Percentiles rank a stretch among this genome's conserved stretches.
Conservation (phyloP, 2,113 vertebrate species). For the Perca fluviatilis region DNA sequence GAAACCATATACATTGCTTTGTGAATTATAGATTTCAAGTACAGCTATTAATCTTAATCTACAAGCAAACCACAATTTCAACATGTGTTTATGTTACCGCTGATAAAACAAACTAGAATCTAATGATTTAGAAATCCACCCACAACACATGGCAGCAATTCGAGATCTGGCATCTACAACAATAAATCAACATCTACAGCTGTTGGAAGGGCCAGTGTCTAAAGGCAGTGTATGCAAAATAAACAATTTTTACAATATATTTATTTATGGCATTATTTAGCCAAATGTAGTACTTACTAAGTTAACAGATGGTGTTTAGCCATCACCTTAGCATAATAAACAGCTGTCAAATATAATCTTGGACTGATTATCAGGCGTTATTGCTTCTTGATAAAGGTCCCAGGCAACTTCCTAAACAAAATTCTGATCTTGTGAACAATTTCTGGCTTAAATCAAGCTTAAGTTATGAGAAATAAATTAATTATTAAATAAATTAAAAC, state of each 20-base stretch:
- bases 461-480: neutral
- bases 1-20: neutral
- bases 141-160: conserved; percentile 54
- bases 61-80: conserved; percentile 11
- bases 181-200: conserved; percentile 39
- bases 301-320: conserved; percentile 11
- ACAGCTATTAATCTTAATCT: neutral
- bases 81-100: conserved; percentile 33
- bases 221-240: neutral
- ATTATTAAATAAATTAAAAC: too few species aligned
- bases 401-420: neutral
- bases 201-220: neutral
- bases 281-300: conserved; percentile 12
- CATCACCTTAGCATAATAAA: conserved; percentile 29
- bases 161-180: conserved; percentile 22
- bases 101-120: conserved; percentile 31
- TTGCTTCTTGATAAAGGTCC: neutral
- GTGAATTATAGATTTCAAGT: neutral
- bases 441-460: neutral
- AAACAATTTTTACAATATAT: conserved; percentile 32
- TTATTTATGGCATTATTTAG: conserved; percentile 15
- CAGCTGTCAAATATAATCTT: conserved; percentile 12
- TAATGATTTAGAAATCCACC: conserved; percentile 40
- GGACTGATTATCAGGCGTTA: conserved; percentile 9
- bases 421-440: neutral